These are phyloP conservation scores for Chrysomela aeneicollis DNA, from an alignment of 2,888 invertebrate genomes.

Conservation along the genomic window DNA sequence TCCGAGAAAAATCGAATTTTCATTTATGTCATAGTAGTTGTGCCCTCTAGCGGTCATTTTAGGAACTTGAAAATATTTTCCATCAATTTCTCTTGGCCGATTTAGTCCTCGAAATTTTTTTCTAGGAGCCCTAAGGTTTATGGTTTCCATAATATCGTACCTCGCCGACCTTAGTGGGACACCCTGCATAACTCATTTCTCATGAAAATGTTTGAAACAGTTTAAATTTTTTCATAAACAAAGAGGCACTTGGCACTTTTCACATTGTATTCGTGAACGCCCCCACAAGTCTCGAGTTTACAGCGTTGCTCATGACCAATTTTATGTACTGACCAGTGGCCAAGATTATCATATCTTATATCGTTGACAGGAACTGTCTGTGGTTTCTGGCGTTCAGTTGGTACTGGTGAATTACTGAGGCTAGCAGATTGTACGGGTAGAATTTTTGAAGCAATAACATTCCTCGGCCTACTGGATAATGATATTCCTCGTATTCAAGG, in stretches of 20 bases:
- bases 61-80: too few relatives aligned
- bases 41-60: too few relatives aligned
- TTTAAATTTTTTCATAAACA: neutral
- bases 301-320: neutral
- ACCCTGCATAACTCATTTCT: too few relatives aligned
- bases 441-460: too few relatives aligned
- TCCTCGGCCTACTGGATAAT: neutral
- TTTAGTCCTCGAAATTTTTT: too few relatives aligned
- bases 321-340: neutral
- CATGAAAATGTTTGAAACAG: neutral
- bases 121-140: too few relatives aligned
- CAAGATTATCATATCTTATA: neutral
- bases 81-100: too few relatives aligned
- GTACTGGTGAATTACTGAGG: neutral
- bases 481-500: too few relatives aligned
- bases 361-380: neutral
- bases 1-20: too few relatives aligned
- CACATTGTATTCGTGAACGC: constrained; percentile 7
- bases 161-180: too few relatives aligned
- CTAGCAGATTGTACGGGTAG: neutral
- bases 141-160: too few relatives aligned
- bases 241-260: constrained; percentile 10
- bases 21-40: too few relatives aligned
- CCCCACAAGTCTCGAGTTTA: neutral
- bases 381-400: neutral